Evolutionary conservation across 2,113 vertebrate genomes (phyloP), one percentile per base, ranked within the genome.

Genomic region (Semnopithecus entellus): DNA sequence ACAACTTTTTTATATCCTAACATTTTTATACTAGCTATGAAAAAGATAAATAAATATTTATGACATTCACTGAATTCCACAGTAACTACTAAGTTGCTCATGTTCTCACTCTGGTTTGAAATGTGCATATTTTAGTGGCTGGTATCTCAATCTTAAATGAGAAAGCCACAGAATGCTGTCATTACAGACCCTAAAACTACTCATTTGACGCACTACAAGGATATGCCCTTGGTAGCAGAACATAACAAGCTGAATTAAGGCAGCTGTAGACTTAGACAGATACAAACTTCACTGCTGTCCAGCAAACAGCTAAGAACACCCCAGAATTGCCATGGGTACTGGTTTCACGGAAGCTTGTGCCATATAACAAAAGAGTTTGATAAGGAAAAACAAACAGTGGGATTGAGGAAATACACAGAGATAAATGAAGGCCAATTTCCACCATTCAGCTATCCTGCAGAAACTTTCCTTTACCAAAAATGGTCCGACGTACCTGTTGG

Each of bases 21-120:
- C 25, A 97, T 96, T 96, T 97, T 97, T 96, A 97, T 97, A 64
- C 95, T 22, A 83, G 81, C 85, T 96, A 90, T 23, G 76, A 94
- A 95, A 96, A 98, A 97, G 59, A 88, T 96, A 98, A 97, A 86
- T 68, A 89, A 95, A 95, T 68, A 45, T 68, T 50, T 87, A 96
- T 90, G 94, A 64, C 79, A 97, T 59, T 96, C 95, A 40, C 7
- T 96, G 96, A 82, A 95, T 97, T 97, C 92, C 83, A 98, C 87
- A 95, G 48, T 73, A 97, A 98, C 96, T 96, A 98, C 96, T 97
- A 97, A 98, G 97, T 96, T 96, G 95, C 48, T 96, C 50, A 35
- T 93, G 66, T 80, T 97, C 68, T 96, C 82, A 30, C 83, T 95
- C 90, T 43, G 59, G 84, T 92, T 97, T 92, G 93, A 95, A 97